Evolutionary conservation across 2,113 vertebrate species (phyloP), one percentile per base, ranked within the genome.

Genomic region (Vicugna pacos): DNA sequence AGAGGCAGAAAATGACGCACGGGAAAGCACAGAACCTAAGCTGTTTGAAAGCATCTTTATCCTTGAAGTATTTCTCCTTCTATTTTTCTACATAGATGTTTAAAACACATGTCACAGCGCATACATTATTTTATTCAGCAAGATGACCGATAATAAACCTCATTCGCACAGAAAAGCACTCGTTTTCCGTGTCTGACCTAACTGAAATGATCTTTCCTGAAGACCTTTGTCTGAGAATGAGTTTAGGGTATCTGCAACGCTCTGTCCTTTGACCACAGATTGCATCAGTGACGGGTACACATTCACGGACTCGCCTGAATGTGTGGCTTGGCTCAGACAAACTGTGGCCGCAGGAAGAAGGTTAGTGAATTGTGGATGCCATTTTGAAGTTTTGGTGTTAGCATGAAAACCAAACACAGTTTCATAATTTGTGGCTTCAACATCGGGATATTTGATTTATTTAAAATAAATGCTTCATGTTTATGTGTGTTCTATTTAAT

Each of bases 351-450:
- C 10, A 2, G 46, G 91, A 65, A 95, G 82, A 67, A 60, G 48
- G 46, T 38, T 8, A 67, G 88, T 90, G 60, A 69, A 14, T 77
- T 73, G 54, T 56, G 17, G 72, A 91, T 84, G 35, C 65, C 75
- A 62, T 88, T 80, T 85, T 94, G 70, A 96, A 91, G 77, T 85
- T 96, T 69, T 93, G 91, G 60, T 97, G 77, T 96, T 73, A 95
- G 81, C 30, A 93, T 77, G 72, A 81, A 98, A 98, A 96, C 95
- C 93, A 97, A 95, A 94, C 14, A 91, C 93, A 94, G 86, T 97
- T 97, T 97, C 94, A 73, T 85, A 95, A 95, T 95, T 96, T 98
- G 97, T 96, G 97, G 95, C 72, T 96, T 86, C 30, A 35, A 85
- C 67, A 85, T 88, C 65, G 94, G 95, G 93, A 94, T 95, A 91